These are phyloP conservation scores for Micrasema longulum DNA, from an alignment of 1,140 invertebrate genomes.

Conservation along the genomic window DNA sequence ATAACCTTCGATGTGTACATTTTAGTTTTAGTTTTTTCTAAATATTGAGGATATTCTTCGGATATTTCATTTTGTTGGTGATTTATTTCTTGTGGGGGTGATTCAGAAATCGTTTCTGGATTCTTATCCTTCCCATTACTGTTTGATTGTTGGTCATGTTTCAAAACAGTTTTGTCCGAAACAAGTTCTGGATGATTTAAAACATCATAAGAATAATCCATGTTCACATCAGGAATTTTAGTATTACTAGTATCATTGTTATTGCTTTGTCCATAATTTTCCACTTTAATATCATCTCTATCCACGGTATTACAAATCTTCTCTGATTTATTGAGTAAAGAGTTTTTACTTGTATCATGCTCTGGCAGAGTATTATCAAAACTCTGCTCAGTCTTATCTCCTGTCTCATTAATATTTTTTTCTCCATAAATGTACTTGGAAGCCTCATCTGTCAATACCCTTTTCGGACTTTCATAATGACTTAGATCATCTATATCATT, in stretches of 20 bases:
- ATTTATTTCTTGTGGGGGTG: neutral
- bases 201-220: conserved; percentile 9
- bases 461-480: neutral
- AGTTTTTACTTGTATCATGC: neutral
- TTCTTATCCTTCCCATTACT: neutral
- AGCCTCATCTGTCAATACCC: conserved; percentile 14
- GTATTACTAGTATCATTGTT: neutral
- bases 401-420: neutral
- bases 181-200: neutral
- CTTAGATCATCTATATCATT: conserved; percentile 9
- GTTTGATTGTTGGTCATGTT: neutral
- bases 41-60: conserved; percentile 63
- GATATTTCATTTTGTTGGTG: conserved; percentile 34
- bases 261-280: neutral
- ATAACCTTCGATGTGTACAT: conserved; percentile 67
- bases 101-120: conserved; percentile 9
- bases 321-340: neutral
- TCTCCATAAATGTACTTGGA: conserved; percentile 27
- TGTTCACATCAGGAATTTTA: conserved; percentile 15
- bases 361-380: no score
- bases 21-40: conserved; percentile 63
- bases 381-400: neutral
- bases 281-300: neutral
- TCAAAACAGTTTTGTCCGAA: neutral
- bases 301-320: neutral